A percentile compares a stretch with the other conserved stretches of the same genome.
Conservation (phyloP, 2,113 vertebrate genomes). For the Perccottus glenii region DNA sequence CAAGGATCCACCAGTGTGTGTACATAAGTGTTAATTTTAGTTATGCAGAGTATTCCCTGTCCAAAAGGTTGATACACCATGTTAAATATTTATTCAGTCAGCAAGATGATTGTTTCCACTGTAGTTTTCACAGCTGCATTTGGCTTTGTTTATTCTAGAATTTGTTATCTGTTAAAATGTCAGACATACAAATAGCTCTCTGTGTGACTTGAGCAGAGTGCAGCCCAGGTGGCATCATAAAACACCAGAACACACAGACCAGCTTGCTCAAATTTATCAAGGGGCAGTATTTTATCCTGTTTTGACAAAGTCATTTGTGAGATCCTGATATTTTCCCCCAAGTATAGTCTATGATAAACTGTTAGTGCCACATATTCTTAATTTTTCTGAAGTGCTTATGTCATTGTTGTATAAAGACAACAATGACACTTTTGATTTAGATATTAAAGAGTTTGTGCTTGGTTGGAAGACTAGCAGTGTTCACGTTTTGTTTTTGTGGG, state of each 20-base stretch:
- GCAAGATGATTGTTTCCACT: constrained; percentile 15
- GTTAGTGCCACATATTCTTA: constrained; percentile 37
- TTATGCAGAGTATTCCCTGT: constrained; percentile 1
- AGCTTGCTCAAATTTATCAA: constrained; percentile 45
- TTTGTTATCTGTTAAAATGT: constrained; percentile 59
- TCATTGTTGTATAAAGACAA: too few species aligned
- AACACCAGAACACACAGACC: constrained; percentile 41
- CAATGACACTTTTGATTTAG: background rate
- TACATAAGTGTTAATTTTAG: constrained; percentile 19
- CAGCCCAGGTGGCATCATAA: constrained; percentile 56
- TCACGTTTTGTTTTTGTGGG: too few species aligned
- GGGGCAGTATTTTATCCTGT: constrained; percentile 47
- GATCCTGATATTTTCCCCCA: constrained; percentile 44
- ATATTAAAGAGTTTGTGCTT: too few species aligned
- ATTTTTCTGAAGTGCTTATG: constrained; percentile 20
- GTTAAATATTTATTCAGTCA: constrained; percentile 43
- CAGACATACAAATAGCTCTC: constrained; percentile 55
- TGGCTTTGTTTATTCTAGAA: constrained; percentile 44
- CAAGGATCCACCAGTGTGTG: constrained; percentile 44
- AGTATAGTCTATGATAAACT: constrained; percentile 28
- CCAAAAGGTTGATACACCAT: constrained; percentile 25
- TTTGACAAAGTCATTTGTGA: constrained; percentile 60
- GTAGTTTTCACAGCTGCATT: constrained; percentile 44
- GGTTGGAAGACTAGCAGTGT: too few species aligned
- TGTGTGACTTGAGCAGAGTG: constrained; percentile 22